Conservation (phyloP, 2,888 invertebrate genomes). For the Drosophila dives region DNA sequence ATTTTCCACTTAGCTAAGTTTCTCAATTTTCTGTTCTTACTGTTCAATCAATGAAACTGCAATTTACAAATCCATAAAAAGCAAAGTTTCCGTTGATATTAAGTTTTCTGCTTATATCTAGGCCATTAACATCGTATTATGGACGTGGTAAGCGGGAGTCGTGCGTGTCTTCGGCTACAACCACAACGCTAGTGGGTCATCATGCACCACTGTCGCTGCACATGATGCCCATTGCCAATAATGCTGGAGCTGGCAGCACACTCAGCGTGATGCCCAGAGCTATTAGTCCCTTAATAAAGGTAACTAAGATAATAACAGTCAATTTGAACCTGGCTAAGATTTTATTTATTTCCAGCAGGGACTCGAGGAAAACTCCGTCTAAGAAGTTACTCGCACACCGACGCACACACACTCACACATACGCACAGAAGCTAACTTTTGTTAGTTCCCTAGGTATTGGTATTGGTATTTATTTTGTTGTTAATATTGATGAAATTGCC, state of each 20-base stretch:
- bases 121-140: slow-evolving; percentile 88
- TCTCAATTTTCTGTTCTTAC: background rate
- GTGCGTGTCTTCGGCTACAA: slow-evolving; percentile 91
- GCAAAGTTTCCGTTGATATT: slow-evolving; percentile 25
- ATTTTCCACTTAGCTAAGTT: background rate
- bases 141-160: slow-evolving; percentile 90
- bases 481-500: slow-evolving; percentile 40
- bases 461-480: slow-evolving; percentile 17
- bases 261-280: slow-evolving; percentile 81
- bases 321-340: slow-evolving; percentile 9
- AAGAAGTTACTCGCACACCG: slow-evolving; percentile 23
- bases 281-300: slow-evolving; percentile 85
- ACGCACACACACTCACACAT: background rate
- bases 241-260: slow-evolving; percentile 63
- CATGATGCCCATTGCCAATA: slow-evolving; percentile 72
- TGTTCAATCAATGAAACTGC: background rate
- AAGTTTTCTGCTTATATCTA: slow-evolving; percentile 77
- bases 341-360: slow-evolving; percentile 74
- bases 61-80: background rate
- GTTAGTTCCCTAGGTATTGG: slow-evolving; percentile 39
- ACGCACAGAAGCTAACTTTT: slow-evolving; percentile 16
- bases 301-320: slow-evolving; percentile 43
- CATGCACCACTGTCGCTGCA: slow-evolving; percentile 80
- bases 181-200: slow-evolving; percentile 89
- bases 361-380: slow-evolving; percentile 84